Percentiles rank a stretch among this genome's conserved stretches.
Evolutionary conservation across 92 coral and sea anemone genomes (phyloP).

Genomic region (Epizoanthus illoricatus): DNA sequence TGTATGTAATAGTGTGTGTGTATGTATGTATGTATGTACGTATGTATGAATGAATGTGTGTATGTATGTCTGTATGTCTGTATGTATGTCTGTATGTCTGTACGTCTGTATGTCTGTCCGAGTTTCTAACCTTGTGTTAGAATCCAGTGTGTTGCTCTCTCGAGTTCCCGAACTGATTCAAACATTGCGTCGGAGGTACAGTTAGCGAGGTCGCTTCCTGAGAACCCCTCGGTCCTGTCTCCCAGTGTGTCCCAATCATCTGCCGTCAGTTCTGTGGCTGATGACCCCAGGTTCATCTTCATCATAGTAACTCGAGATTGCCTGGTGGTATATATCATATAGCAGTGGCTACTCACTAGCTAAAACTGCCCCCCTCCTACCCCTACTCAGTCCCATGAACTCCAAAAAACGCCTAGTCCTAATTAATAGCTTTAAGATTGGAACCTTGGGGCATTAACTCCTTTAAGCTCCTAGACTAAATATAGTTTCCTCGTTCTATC

Average conservation of each 20-base stretch:
- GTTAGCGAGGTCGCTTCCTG: constrained; percentile 96
- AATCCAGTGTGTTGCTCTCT: constrained; percentile 75
- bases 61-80: not conserved
- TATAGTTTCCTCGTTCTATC: too few relatives aligned
- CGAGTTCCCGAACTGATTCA: constrained; percentile 95
- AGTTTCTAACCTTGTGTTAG: constrained; percentile 59
- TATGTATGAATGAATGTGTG: not conserved
- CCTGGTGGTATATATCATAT: constrained; percentile 37
- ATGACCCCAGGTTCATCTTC: constrained; percentile 81
- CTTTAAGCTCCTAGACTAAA: too few relatives aligned
- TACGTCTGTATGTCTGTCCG: too few relatives aligned
- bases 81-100: not conserved
- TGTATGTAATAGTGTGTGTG: too few relatives aligned
- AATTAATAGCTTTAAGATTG: too few relatives aligned
- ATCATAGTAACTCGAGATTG: constrained; percentile 77
- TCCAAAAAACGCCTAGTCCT: too few relatives aligned
- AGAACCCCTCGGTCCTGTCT: constrained; percentile 78
- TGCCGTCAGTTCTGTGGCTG: constrained; percentile 69
- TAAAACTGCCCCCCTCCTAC: too few relatives aligned
- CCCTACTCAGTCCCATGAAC: too few relatives aligned
- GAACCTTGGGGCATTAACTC: too few relatives aligned
- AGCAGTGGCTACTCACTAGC: not conserved
- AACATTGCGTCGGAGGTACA: constrained; percentile 96
- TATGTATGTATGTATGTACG: too few relatives aligned
- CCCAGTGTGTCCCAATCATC: constrained; percentile 86